Conservation (phyloP, 2,797 vertebrate genomes). For the Iguana delicatissima region DNA sequence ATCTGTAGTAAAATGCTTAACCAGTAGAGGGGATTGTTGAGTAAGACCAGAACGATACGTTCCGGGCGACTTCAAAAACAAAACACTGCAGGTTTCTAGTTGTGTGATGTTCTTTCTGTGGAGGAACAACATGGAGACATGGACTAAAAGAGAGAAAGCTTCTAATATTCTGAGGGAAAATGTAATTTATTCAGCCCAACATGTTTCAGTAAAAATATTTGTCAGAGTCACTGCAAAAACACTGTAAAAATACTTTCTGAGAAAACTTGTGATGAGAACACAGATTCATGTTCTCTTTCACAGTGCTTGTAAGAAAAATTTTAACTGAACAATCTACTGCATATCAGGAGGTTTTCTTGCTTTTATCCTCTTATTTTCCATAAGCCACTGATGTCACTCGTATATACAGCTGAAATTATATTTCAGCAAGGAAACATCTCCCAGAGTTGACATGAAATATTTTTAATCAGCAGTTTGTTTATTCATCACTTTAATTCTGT, state of each 20-base stretch:
- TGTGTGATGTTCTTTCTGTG: background rate
- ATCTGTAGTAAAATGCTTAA: background rate
- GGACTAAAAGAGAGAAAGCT: background rate
- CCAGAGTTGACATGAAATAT: too few relatives aligned
- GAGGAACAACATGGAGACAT: background rate
- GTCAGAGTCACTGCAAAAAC: background rate
- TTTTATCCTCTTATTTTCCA: background rate
- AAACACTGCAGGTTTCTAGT: background rate
- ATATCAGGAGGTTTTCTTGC: background rate
- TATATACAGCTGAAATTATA: background rate
- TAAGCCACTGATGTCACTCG: background rate
- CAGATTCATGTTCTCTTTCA: background rate
- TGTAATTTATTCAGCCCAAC: background rate
- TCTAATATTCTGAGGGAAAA: background rate
- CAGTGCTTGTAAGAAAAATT: background rate
- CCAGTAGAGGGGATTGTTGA: slow-evolving; percentile 41
- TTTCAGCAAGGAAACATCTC: background rate
- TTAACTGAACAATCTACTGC: background rate
- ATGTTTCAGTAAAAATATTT: background rate
- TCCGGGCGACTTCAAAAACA: background rate
- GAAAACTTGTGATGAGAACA: background rate
- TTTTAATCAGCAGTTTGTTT: too few relatives aligned
- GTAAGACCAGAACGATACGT: background rate
- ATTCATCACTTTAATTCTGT: too few relatives aligned
- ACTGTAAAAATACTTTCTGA: background rate